Base-by-base conservation (phyloP, 2,888 invertebrate genomes). In the Ceraclea dissimilis region DNA sequence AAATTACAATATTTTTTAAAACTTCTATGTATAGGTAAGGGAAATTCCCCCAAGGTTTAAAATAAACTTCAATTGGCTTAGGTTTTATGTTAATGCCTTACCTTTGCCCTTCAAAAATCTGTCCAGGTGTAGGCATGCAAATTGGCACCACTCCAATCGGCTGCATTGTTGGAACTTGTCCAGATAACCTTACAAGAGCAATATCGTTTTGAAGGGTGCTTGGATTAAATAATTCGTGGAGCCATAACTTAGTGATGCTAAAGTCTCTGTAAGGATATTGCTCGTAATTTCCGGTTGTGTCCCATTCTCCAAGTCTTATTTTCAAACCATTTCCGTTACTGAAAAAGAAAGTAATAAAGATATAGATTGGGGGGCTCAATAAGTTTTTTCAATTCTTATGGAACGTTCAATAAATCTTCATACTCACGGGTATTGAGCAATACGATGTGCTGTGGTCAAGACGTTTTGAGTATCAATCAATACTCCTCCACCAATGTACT, bases 201-300 rank as follows among this genome's bases (percentile, higher is more conserved):
- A 95, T 79, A 68, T 93, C 90, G 67, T 89, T 90, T 63, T 85
- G 83, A 47, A 93, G 75, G 61, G 88, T 90, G 55, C 75, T 77
- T 0, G 83, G 70, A 66, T 86, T 85, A 69, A 82, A 94, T 16
- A 79, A 77, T 0, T 88, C 79, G 64, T 83, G 81, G 5, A 82
- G 73, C 61, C 79, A 81, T 43, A 88, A 79, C 63, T 73, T 78
- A 4, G 72, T 66, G 0, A 87, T 73, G 5, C 68, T 71, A 61
- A 82, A 79, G 66, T 88, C 86, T 64, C 84, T 78, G 58, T 79
- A 82, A 0, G 84, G 79, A 51, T 84, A 76, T 0, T 84, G 83
- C 63, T 90, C 88, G 39, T 71, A 76, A 2, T 79, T 80, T 5
- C 75, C 79, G 19, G 79, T 78, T 0, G 84, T 85, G 67, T 90